Evolutionary conservation across 2,113 vertebrate species (phyloP), one percentile per base, ranked within the genome.

Genomic region (Sorex araneus): DNA sequence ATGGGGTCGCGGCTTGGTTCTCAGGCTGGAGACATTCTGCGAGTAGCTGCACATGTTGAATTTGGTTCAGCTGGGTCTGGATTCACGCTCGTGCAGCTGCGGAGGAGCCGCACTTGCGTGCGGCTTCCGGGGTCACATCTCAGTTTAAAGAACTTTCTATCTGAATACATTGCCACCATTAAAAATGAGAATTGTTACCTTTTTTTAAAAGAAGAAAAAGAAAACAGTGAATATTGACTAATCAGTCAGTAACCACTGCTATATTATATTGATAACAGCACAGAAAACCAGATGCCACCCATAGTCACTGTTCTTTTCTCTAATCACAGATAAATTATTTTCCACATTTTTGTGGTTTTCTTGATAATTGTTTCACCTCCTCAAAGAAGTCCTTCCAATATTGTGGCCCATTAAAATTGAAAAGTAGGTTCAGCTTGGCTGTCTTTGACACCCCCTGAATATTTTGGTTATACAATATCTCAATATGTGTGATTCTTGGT

Each of bases 321-420:
- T 54, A 91, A 84, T 6, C 57, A 78, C 43, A 67, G 2, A 64
- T 19, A 73, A 36, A 28, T n/a, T 11, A 28, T 60, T 78, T 70
- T 86, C 43, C 25, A 57, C 57, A 70, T 45, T 90, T 90, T 69
- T 88, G 45, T 63, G 45, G 32, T 54, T 90, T 77, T 19, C 12
- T 74, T 77, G 32, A 16, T 78, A 69, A 74, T 32, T 64, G 8
- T 73, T 74, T 4, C 47, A 88, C 47, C 2, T 92, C 16, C 4
- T 70, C 43, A 34, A 78, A 76, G 28, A 8, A 15, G 77, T 5
- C 4, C 6, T 87, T 83, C 28, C 45, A 70, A 18, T 63, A 21
- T 2, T 11, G 36, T 60, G n/a, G 6, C 11, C 50, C 3, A n/a
- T 78, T 76, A 80, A 79, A 7, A n/a, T 1, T 89, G 80, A 57